These are phyloP conservation scores for Coilia nasus DNA, from an alignment of 2,797 vertebrate genomes.

Conservation along the genomic window DNA sequence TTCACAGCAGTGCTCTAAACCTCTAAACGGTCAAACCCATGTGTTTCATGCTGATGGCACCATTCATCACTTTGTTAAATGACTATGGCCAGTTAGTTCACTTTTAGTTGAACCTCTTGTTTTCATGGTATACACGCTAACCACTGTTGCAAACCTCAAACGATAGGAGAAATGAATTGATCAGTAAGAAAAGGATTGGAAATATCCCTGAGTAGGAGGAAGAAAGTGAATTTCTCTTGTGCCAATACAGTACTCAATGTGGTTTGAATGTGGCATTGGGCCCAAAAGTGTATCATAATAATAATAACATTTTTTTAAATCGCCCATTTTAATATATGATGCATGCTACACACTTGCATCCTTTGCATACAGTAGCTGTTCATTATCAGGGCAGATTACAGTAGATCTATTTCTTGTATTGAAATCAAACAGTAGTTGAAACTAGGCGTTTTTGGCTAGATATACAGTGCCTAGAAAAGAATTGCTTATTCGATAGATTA, in stretches of 20 bases:
- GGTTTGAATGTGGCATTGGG: constrained; percentile 16
- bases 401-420: neutral
- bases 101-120: neutral
- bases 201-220: neutral
- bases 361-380: neutral
- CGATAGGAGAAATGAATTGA: constrained; percentile 9
- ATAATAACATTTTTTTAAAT: neutral
- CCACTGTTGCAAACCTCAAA: neutral
- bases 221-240: constrained; percentile 12
- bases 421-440: neutral
- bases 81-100: neutral
- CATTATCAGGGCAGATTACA: neutral
- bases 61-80: neutral
- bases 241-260: constrained; percentile 12
- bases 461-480: neutral
- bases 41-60: neutral
- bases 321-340: neutral
- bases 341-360: neutral
- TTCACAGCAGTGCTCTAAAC: neutral
- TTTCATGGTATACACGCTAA: neutral
- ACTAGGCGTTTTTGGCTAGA: neutral
- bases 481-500: neutral
- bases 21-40: neutral
- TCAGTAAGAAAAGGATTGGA: neutral
- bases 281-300: neutral